Percentiles rank a stretch among this genome's conserved stretches.
These are phyloP conservation scores for Cynopterus brachyotis DNA, from an alignment of 2,113 vertebrate genomes.

Conservation along the genomic window DNA sequence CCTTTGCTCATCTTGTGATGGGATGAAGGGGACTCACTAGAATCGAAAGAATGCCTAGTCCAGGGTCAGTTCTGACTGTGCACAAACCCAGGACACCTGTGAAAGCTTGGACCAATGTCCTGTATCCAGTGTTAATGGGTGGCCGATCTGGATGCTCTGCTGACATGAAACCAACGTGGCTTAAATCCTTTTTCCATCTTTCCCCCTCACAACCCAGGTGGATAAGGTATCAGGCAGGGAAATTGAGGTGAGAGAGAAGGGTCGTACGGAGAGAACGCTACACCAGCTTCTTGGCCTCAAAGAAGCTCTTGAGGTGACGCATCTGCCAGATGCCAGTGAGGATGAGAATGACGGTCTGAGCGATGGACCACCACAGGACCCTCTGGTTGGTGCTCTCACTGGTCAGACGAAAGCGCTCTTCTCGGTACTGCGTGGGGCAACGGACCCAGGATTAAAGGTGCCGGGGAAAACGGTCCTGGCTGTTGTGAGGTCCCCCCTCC, in stretches of 20 bases:
- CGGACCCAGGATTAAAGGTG: neutral
- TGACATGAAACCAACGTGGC: constrained; percentile 4
- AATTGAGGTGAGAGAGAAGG: constrained; percentile 6
- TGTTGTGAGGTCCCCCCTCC: neutral
- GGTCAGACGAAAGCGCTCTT: constrained; percentile 95
- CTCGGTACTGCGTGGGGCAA: constrained; percentile 87
- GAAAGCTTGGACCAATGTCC: constrained; percentile 28
- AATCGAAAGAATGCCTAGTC: neutral
- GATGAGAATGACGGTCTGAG: constrained; percentile 95
- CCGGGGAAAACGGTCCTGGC: too few relatives aligned
- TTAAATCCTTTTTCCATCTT: neutral
- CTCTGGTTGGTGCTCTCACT: constrained; percentile 98
- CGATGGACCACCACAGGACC: constrained; percentile 97
- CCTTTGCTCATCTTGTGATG: constrained; percentile 39
- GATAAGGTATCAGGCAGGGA: neutral
- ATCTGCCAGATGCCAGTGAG: constrained; percentile 97
- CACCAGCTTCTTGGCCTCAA: constrained; percentile 97
- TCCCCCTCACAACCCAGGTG: constrained; percentile 19
- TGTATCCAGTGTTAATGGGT: neutral
- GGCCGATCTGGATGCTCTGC: constrained; percentile 13
- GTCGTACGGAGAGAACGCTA: constrained; percentile 64
- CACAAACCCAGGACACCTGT: neutral
- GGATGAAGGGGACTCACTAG: neutral
- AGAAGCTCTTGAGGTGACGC: constrained; percentile 97
- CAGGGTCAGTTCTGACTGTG: neutral